Percentiles rank a stretch among this genome's conserved stretches.
These are phyloP conservation scores for Drosophila biarmipes DNA, from an alignment of 1,140 invertebrate species.

Conservation along the genomic window DNA sequence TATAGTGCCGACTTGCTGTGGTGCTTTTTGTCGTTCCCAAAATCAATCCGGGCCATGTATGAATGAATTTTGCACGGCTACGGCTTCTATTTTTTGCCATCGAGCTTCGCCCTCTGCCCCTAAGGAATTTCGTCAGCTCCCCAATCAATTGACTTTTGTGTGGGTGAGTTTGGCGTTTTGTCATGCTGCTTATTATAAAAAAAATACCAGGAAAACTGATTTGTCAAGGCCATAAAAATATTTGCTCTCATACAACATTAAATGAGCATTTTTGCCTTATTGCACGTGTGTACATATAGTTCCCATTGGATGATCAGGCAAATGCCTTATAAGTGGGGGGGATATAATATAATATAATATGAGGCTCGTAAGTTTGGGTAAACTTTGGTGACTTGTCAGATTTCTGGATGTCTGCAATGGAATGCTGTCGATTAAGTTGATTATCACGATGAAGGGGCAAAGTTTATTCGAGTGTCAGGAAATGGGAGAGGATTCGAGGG, in stretches of 20 bases:
- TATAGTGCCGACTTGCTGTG: conserved; percentile 27
- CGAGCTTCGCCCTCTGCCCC: conserved; percentile 18
- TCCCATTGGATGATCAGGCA: conserved; percentile 30
- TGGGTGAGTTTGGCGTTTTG: conserved; percentile 52
- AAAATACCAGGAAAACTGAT: conserved; percentile 73
- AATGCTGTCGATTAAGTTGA: conserved; percentile 68
- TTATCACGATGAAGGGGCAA: conserved; percentile 59
- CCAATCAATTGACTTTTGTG: conserved; percentile 55
- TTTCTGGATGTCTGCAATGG: conserved; percentile 39
- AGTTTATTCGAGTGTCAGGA: conserved; percentile 46
- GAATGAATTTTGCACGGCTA: conserved; percentile 76
- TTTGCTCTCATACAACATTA: conserved; percentile 67
- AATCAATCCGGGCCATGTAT: conserved; percentile 68
- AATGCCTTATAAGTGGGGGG: conserved; percentile 29
- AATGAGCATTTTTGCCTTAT: conserved; percentile 53
- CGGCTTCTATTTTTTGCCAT: conserved; percentile 69
- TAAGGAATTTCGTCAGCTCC: conserved; percentile 57
- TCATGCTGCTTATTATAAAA: conserved; percentile 71
- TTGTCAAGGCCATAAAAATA: conserved; percentile 76
- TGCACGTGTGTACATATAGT: conserved; percentile 41
- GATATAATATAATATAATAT: conserved; percentile 15
- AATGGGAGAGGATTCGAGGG: neutral
- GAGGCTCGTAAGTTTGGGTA: conserved; percentile 26
- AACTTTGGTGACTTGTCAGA: conserved; percentile 64
- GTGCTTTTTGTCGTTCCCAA: conserved; percentile 54